phyloP scores from a whole-genome alignment of 2,888 invertebrate species.

The Agrotis puta region DNA sequence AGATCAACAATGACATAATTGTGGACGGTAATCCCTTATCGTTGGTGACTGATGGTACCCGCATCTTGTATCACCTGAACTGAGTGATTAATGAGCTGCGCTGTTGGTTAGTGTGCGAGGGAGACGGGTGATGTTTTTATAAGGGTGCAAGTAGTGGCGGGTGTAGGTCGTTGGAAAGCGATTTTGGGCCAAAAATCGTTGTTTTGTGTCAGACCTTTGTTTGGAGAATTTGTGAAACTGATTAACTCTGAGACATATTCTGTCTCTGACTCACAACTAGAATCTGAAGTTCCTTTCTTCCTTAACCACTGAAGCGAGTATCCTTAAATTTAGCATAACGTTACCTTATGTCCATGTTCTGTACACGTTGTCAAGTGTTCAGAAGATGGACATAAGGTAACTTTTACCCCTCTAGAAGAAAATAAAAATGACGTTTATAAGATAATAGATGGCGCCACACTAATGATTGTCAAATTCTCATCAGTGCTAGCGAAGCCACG shows the following conservation, averaged over 20 bases:
- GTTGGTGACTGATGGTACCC: constrained; percentile 75
- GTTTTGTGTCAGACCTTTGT: constrained; percentile 1
- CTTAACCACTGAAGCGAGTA: too few relatives aligned
- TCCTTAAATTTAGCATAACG: too few relatives aligned
- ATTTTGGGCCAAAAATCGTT: constrained; percentile 28
- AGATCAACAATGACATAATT: constrained; percentile 68
- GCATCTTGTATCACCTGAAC: constrained; percentile 76
- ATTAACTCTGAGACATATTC: neutral
- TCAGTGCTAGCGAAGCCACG: too few relatives aligned
- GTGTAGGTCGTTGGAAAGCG: constrained; percentile 24
- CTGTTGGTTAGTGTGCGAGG: constrained; percentile 65
- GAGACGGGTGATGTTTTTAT: constrained; percentile 67
- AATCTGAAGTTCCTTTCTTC: too few relatives aligned
- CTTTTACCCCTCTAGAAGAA: too few relatives aligned
- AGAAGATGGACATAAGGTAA: too few relatives aligned
- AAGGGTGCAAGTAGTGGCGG: constrained; percentile 48
- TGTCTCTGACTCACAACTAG: neutral
- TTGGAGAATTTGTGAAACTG: neutral
- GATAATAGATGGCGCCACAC: too few relatives aligned
- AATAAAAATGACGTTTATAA: too few relatives aligned
- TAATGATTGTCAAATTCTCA: too few relatives aligned
- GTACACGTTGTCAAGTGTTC: too few relatives aligned
- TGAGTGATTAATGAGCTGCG: constrained; percentile 71
- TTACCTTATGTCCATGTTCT: too few relatives aligned
- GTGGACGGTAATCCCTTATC: constrained; percentile 73